Evolutionary conservation across 92 coral and sea anemone species (phyloP).

Genomic region (Porites divaricata): DNA sequence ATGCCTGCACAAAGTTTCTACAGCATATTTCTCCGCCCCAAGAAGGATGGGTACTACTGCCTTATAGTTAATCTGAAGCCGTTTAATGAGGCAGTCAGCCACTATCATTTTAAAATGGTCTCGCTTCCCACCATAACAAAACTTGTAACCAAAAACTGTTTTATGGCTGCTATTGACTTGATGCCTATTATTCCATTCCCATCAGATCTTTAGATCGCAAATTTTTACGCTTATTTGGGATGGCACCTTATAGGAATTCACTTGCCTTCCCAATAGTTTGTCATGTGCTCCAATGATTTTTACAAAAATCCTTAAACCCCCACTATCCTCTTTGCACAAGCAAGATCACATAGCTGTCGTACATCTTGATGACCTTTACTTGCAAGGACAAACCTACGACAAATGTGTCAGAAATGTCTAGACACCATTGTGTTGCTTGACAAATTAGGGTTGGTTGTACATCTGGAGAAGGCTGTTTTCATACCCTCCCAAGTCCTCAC

Average conservation of each 20-base stretch:
- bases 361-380: constrained; percentile 53
- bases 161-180: neutral
- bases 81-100: neutral
- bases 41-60: neutral
- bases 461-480: constrained; percentile 40
- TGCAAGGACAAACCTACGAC: constrained; percentile 49
- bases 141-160: neutral
- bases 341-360: constrained; percentile 44
- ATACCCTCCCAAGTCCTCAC: constrained; percentile 22
- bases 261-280: constrained; percentile 61
- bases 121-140: neutral
- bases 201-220: constrained; percentile 14
- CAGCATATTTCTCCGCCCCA: neutral
- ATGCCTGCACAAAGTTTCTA: neutral
- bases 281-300: constrained; percentile 46
- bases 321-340: constrained; percentile 30
- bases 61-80: neutral
- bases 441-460: constrained; percentile 41
- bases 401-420: constrained; percentile 53
- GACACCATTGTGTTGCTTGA: constrained; percentile 36
- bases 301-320: constrained; percentile 44
- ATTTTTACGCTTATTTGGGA: too few species aligned
- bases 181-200: constrained; percentile 1
- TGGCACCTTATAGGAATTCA: constrained; percentile 25
- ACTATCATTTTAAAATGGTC: constrained; percentile 1